Conservation (phyloP, 2,113 vertebrate genomes). For the Diadophis punctatus region DNA sequence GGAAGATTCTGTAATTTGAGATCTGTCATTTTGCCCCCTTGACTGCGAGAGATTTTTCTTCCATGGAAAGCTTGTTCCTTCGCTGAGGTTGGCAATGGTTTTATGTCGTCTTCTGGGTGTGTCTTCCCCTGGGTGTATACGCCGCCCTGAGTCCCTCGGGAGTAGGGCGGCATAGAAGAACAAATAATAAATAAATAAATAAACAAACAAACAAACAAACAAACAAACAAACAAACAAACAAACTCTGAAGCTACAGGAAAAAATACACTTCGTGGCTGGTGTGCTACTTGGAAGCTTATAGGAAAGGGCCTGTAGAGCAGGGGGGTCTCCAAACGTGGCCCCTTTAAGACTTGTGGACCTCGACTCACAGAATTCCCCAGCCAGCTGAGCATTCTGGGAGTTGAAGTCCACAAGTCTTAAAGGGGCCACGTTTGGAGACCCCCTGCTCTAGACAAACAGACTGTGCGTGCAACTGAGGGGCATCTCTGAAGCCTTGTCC, state of each 20-base stretch:
- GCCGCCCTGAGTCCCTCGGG: too few species aligned
- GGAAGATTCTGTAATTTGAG: not conserved
- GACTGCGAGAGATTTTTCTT: not conserved
- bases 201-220: too few species aligned
- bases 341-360: not conserved
- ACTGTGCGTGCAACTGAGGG: not conserved
- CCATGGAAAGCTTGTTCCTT: too few species aligned
- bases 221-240: too few species aligned
- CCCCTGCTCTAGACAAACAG: accelerated
- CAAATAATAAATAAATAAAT: too few species aligned
- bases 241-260: not conserved
- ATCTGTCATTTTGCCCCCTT: not conserved
- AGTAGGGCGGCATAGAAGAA: too few species aligned
- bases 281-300: not conserved
- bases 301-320: not conserved
- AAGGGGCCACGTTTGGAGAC: accelerated
- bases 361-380: not conserved
- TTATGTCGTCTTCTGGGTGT: too few species aligned
- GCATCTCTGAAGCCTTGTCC: not conserved
- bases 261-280: not conserved
- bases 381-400: not conserved
- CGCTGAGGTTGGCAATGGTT: not conserved
- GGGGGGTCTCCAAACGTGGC: not conserved
- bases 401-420: not conserved
- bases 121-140: too few species aligned